phyloP scores from a whole-genome alignment of 2,888 invertebrate genomes.

The Sinotaia quadrata region DNA sequence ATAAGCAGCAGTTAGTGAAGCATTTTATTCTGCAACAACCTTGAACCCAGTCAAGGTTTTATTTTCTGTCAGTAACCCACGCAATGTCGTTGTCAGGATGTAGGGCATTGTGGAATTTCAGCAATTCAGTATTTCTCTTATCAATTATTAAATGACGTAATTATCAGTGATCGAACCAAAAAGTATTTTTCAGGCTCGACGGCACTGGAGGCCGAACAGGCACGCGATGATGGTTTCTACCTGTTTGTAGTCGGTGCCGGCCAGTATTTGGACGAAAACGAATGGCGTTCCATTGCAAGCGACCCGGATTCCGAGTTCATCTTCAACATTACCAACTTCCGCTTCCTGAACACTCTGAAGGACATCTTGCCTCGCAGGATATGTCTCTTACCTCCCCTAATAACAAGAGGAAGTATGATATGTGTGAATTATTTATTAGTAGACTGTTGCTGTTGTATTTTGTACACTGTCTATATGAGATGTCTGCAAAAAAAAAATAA shows the following conservation, averaged over 20 bases:
- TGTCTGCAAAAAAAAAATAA: no score
- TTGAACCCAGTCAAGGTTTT: no score
- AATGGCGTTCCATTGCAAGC: conserved; percentile 63
- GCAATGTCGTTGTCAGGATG: background rate
- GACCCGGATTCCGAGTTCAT: conserved; percentile 60
- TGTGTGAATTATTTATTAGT: no score
- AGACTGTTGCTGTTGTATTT: no score
- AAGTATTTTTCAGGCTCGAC: conserved; percentile 24
- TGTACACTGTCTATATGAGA: no score
- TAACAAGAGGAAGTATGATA: no score
- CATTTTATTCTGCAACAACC: no score
- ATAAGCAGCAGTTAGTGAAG: no score
- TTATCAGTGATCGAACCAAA: no score
- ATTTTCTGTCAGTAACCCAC: background rate
- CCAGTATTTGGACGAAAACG: conserved; percentile 55
- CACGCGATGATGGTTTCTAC: conserved; percentile 53
- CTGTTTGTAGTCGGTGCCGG: conserved; percentile 68
- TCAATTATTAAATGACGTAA: no score
- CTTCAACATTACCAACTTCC: conserved; percentile 63
- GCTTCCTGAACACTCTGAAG: conserved; percentile 49
- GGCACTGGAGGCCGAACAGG: conserved; percentile 33
- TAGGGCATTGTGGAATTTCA: background rate
- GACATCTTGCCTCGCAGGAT: conserved; percentile 31
- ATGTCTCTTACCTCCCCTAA: conserved; percentile 39
- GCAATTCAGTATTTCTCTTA: background rate